Evolutionary conservation across 2,888 invertebrate species (phyloP).

Genomic region (Hipparchia semele): DNA sequence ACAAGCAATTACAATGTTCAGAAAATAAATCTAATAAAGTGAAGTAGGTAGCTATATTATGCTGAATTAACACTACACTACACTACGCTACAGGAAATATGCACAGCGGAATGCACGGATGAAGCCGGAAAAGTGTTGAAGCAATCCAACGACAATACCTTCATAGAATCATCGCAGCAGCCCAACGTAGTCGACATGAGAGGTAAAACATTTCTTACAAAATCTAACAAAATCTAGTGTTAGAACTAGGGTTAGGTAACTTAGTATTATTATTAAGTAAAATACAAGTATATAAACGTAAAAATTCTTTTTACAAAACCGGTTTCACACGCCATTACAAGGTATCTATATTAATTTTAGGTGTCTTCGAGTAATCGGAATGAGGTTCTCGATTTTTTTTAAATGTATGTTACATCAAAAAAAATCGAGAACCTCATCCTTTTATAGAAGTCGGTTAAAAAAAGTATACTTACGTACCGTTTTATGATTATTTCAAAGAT

Average conservation of each 20-base stretch:
- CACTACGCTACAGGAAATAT: constrained; percentile 90
- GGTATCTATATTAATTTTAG: too few relatives aligned
- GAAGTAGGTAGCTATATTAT: not conserved
- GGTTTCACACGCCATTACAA: too few relatives aligned
- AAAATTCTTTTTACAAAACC: too few relatives aligned
- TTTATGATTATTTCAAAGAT: not conserved
- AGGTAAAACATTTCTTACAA: constrained; percentile 81
- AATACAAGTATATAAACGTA: too few relatives aligned
- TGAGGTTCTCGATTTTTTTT: too few relatives aligned
- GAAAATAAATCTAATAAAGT: not conserved
- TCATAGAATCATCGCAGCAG: constrained; percentile 93
- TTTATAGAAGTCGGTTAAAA: not conserved
- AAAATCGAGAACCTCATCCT: too few relatives aligned
- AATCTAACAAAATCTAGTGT: not conserved
- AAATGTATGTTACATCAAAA: not conserved
- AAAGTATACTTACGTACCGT: not conserved
- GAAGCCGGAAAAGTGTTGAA: constrained; percentile 91
- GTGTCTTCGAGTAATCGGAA: too few relatives aligned
- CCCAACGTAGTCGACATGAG: constrained; percentile 97
- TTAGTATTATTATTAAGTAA: too few relatives aligned
- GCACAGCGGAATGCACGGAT: constrained; percentile 88
- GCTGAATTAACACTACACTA: not conserved
- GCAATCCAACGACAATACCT: constrained; percentile 93
- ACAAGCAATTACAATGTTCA: not conserved
- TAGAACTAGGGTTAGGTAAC: too few relatives aligned